Conservation (phyloP, 2,113 vertebrate species). For the Pleuronectes platessa region DNA sequence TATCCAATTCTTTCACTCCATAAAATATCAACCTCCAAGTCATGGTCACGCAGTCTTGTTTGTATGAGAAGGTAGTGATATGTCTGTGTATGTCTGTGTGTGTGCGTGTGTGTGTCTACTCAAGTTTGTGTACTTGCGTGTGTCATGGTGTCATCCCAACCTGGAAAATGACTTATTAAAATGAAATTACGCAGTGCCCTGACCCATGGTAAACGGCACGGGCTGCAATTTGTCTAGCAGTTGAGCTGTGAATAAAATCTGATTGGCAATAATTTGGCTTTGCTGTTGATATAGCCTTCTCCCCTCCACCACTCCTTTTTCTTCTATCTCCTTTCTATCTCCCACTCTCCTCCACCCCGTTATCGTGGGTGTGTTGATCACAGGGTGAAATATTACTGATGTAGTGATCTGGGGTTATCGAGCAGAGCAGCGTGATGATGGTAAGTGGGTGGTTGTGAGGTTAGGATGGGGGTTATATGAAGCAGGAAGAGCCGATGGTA, state of each 20-base stretch:
- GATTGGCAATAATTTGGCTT: constrained; percentile 86
- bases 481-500: constrained; percentile 66
- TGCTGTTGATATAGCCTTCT: constrained; percentile 78
- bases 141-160: constrained; percentile 76
- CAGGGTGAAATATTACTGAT: constrained; percentile 79
- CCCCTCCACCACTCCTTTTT: constrained; percentile 62
- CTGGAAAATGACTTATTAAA: constrained; percentile 86
- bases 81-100: constrained; percentile 30
- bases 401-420: constrained; percentile 69
- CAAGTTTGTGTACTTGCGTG: constrained; percentile 56
- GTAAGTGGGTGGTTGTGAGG: constrained; percentile 63
- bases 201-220: constrained; percentile 83
- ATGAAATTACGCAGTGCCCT: constrained; percentile 82
- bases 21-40: constrained; percentile 64
- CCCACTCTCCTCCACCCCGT: constrained; percentile 18
- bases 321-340: constrained; percentile 21
- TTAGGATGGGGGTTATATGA: constrained; percentile 54
- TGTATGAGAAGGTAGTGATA: constrained; percentile 50
- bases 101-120: constrained; percentile 35
- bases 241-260: constrained; percentile 87
- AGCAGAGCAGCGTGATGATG: constrained; percentile 68
- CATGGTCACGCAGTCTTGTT: constrained; percentile 64
- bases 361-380: constrained; percentile 67
- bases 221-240: constrained; percentile 85
- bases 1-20: constrained; percentile 70